Base-by-base conservation (phyloP, 1,140 invertebrate genomes). In the Manduca sexta region DNA sequence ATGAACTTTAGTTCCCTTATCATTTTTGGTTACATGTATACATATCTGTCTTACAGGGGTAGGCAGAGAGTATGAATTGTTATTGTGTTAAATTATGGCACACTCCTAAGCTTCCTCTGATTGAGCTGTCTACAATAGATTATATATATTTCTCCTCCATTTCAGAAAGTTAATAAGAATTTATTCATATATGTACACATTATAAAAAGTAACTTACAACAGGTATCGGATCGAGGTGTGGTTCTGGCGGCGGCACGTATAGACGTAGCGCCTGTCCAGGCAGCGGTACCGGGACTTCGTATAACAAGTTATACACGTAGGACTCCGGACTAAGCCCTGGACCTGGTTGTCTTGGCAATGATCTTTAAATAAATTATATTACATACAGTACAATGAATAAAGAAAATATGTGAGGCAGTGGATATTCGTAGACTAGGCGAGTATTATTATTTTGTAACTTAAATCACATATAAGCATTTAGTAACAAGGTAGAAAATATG, bases 261-360 rank as follows among this genome's bases (percentile, higher is more conserved):
- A 98, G 93, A 47, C 93, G 91, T 46, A 98, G 87, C 45, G 94
- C 95, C 70, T 95, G 92, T 11, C 97, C 97, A 11, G 93, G 90
- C 42, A 92, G 86, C 31, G 97, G 97, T 51, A 98, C 87, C 64
- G 94, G 94, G 29, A 99, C 93, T 86, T 99, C 96, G 86, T 97
- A 97, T 4, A 99, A 87, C 44, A 99, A 87, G 87, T 98, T 98
- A 84, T 97, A 98, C 0, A 99, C 93, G 85, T 97, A 97, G 29
- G 94, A 94, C 84, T 99, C 98, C 30, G 98, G 86, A 68, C 93
- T 94, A 14, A 94, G 86, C 31, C 91, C 90, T 42, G 90, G 89
- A 11, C 91, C 89, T 3, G 91, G 90, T 69, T 92, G 90, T 61
- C 91, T 89, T 57, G 92, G 92, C 82, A 93, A 88, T 86, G 92